Conservation (phyloP, 2,113 vertebrate genomes). For the Symphodus melops region DNA sequence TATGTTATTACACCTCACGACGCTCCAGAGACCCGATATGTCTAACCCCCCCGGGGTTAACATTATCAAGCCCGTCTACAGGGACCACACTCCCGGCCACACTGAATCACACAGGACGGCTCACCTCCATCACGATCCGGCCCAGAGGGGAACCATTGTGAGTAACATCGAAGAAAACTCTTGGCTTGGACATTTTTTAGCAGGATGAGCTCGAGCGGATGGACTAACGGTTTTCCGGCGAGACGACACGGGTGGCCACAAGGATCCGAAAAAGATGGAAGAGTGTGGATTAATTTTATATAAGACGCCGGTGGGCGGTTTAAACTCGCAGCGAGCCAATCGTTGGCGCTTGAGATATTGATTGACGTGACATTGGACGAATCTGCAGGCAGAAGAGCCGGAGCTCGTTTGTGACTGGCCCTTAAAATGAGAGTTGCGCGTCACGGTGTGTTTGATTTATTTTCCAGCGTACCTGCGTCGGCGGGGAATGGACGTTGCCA, state of each 20-base stretch:
- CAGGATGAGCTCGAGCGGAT: neutral
- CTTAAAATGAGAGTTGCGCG: neutral
- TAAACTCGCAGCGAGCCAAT: slow-evolving; percentile 43
- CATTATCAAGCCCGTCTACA: neutral
- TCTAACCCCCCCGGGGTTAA: neutral
- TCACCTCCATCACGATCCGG: slow-evolving; percentile 86
- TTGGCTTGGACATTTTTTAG: slow-evolving; percentile 75
- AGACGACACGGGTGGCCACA: neutral
- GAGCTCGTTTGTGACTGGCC: fast-evolving
- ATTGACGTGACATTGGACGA: slow-evolving; percentile 11
- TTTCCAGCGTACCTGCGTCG: fast-evolving
- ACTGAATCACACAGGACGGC: too few relatives aligned
- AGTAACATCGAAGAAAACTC: slow-evolving; percentile 84
- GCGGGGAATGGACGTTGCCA: fast-evolving
- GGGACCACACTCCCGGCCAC: too few relatives aligned
- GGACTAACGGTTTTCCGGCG: neutral
- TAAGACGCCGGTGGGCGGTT: slow-evolving; percentile 39
- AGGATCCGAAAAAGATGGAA: slow-evolving; percentile 64
- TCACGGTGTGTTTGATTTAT: neutral
- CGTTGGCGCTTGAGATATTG: fast-evolving
- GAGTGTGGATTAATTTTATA: slow-evolving; percentile 46
- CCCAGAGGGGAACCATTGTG: neutral
- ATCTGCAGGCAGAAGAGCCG: slow-evolving; percentile 4
- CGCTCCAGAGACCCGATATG: neutral
- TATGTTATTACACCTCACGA: neutral